Evolutionary conservation across 2,888 invertebrate genomes (phyloP).

Genomic region (Nemurella pictetii): DNA sequence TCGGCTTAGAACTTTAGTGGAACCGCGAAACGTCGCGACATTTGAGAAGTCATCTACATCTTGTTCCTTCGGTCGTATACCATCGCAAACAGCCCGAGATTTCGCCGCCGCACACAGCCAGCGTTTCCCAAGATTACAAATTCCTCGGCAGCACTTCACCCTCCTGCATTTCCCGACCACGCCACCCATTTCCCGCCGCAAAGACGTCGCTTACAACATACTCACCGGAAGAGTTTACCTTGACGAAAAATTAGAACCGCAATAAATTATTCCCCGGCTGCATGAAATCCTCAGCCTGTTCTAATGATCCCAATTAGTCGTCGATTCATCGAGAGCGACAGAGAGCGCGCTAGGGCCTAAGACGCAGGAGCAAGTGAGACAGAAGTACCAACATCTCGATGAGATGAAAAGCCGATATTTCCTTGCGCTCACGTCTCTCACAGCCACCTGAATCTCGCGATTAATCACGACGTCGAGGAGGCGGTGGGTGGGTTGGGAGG

Average conservation of each 20-base stretch:
- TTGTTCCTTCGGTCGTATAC: no score
- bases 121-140: no score
- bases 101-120: no score
- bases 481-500: no score
- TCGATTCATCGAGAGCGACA: not conserved
- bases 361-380: not conserved
- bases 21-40: no score
- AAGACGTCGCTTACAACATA: not conserved
- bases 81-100: no score
- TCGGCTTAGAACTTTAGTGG: no score
- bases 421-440: not conserved
- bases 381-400: not conserved
- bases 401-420: not conserved
- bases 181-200: no score
- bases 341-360: not conserved
- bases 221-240: not conserved
- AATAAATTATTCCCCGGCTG: not conserved
- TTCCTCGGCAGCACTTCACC: no score
- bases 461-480: not conserved
- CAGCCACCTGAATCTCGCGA: not conserved
- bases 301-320: not conserved
- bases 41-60: no score
- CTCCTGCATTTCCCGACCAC: no score
- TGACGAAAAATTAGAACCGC: not conserved
- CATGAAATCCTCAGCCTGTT: not conserved